Evolutionary conservation across 1,140 invertebrate species (phyloP).

Genomic region (Musca domestica): DNA sequence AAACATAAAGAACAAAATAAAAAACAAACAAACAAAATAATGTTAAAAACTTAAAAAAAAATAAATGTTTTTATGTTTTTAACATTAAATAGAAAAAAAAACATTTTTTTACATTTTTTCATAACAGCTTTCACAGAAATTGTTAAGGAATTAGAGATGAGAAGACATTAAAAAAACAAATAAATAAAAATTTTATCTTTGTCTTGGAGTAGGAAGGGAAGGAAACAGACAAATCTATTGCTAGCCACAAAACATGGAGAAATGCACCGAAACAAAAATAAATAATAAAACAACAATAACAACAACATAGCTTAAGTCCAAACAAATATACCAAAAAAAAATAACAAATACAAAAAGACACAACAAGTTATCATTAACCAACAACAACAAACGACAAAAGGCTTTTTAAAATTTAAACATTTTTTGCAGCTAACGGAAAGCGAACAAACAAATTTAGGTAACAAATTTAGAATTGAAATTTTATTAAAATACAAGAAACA

Average conservation of each 20-base stretch:
- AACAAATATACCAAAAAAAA: too few species aligned
- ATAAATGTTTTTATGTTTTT: background rate
- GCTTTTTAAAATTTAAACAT: constrained; percentile 4
- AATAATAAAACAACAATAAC: too few species aligned
- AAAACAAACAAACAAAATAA: background rate
- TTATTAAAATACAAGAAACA: too few species aligned
- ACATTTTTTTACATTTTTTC: constrained; percentile 26
- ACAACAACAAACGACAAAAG: constrained; percentile 1
- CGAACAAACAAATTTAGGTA: background rate
- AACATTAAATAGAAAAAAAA: background rate
- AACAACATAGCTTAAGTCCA: too few species aligned
- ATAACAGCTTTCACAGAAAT: constrained; percentile 22
- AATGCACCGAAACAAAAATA: too few species aligned
- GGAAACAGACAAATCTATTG: background rate
- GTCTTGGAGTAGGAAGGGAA: too few species aligned
- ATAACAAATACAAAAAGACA: too few species aligned
- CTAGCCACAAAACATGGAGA: background rate
- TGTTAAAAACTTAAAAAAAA: background rate
- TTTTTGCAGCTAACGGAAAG: background rate
- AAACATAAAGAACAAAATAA: background rate
- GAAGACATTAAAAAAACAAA: constrained; percentile 6
- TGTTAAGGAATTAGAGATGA: constrained; percentile 12
- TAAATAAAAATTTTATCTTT: background rate
- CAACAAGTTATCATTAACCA: background rate
- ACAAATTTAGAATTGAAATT: too few species aligned